Percentiles rank a stretch among this genome's conserved stretches.
Conservation (phyloP, 2,797 vertebrate genomes). For the Dallia pectoralis region DNA sequence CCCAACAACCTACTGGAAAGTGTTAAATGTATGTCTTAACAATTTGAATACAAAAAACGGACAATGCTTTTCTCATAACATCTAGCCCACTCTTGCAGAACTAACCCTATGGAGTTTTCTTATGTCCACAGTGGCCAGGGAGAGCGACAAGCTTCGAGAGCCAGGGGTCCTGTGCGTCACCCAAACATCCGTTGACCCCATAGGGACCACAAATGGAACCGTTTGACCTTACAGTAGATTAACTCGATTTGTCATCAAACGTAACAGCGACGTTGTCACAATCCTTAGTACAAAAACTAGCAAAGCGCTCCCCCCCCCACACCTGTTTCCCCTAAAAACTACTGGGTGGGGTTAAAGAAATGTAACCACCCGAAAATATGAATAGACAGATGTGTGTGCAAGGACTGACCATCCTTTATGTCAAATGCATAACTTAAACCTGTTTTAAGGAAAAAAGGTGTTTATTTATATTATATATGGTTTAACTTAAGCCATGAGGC, state of each 20-base stretch:
- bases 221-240: neutral
- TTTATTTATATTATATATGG: too few species aligned
- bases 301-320: too few species aligned
- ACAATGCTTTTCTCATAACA: neutral
- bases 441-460: too few species aligned
- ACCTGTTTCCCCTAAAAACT: too few species aligned
- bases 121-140: slow-evolving; percentile 84
- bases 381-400: too few species aligned
- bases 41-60: neutral
- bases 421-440: too few species aligned
- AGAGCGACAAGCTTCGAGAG: slow-evolving; percentile 96
- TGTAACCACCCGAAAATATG: too few species aligned
- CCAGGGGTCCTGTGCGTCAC: slow-evolving; percentile 94
- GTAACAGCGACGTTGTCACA: neutral
- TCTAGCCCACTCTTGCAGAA: neutral
- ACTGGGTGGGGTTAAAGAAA: too few species aligned
- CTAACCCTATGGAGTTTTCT: slow-evolving; percentile 21
- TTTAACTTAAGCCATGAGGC: neutral
- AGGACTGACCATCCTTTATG: too few species aligned
- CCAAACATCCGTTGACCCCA: slow-evolving; percentile 81
- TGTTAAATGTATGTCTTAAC: neutral
- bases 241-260: slow-evolving; percentile 20
- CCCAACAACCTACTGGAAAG: too few species aligned
- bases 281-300: too few species aligned
- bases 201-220: slow-evolving; percentile 44